Conservation (phyloP, 2,888 invertebrate species). For the Nephrocerus scutellatus region DNA sequence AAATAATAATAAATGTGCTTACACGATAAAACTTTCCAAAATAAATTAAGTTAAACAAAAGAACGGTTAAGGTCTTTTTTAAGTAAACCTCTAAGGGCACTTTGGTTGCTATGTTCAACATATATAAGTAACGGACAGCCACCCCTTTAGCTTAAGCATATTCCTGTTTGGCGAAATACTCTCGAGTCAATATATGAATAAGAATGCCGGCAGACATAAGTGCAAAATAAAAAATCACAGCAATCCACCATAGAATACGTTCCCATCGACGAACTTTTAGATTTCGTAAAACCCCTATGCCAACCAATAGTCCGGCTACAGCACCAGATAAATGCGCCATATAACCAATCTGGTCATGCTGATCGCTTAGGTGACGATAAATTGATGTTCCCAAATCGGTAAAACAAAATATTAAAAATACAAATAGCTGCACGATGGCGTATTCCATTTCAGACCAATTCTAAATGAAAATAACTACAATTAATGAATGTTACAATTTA, state of each 20-base stretch:
- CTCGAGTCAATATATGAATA: constrained; percentile 63
- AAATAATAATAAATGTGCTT: too few species aligned
- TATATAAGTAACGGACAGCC: too few species aligned
- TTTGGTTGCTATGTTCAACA: constrained; percentile 20
- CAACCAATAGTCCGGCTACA: constrained; percentile 73
- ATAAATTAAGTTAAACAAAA: too few species aligned
- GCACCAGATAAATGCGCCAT: constrained; percentile 92
- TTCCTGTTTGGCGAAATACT: constrained; percentile 49
- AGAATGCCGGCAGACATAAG: constrained; percentile 67
- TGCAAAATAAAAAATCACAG: constrained; percentile 61
- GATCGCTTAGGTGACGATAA: constrained; percentile 71
- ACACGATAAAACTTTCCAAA: too few species aligned
- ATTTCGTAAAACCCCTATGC: constrained; percentile 78
- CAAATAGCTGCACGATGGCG: constrained; percentile 73
- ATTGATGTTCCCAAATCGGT: constrained; percentile 86
- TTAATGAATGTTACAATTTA: neutral
- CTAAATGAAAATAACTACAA: constrained; percentile 50
- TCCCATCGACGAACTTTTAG: constrained; percentile 75
- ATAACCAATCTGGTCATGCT: constrained; percentile 78
- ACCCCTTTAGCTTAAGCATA: constrained; percentile 34
- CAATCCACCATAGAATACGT: constrained; percentile 72
- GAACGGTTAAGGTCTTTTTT: too few species aligned
- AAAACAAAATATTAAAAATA: constrained; percentile 72
- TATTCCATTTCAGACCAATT: constrained; percentile 98
- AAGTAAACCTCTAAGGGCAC: constrained; percentile 21